Percentiles rank a stretch among this genome's conserved stretches.
These are phyloP conservation scores for Bombylius discolor DNA, from an alignment of 2,888 invertebrate genomes.

Conservation along the genomic window DNA sequence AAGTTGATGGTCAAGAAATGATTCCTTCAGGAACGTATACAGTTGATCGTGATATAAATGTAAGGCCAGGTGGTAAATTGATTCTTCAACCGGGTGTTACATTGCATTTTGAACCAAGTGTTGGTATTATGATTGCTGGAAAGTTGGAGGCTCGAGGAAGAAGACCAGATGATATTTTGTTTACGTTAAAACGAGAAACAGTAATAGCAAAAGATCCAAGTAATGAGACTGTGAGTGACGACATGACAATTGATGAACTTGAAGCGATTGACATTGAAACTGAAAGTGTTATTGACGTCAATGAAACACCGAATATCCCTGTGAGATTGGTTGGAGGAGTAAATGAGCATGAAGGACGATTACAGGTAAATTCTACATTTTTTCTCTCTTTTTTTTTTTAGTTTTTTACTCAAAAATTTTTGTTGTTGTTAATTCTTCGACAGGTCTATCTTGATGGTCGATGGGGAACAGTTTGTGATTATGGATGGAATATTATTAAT, in stretches of 20 bases:
- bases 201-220: conserved; percentile 42
- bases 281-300: conserved; percentile 44
- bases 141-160: conserved; percentile 71
- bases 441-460: conserved; percentile 71
- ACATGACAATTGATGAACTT: conserved; percentile 37
- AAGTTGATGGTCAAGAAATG: conserved; percentile 81
- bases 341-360: conserved; percentile 70
- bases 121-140: conserved; percentile 95
- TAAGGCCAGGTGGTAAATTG: conserved; percentile 83
- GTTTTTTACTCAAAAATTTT: background rate
- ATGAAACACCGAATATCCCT: conserved; percentile 47
- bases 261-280: conserved; percentile 40
- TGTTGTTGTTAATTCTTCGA: background rate
- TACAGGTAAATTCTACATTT: conserved; percentile 52
- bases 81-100: conserved; percentile 79
- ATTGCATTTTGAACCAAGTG: conserved; percentile 77
- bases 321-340: conserved; percentile 72
- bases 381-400: too few relatives aligned
- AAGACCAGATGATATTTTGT: conserved; percentile 63
- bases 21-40: conserved; percentile 74
- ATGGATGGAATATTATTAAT: conserved; percentile 84
- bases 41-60: conserved; percentile 87
- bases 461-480: conserved; percentile 97
- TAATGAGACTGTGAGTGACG: conserved; percentile 49
- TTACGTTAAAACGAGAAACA: conserved; percentile 66